Base-by-base conservation (phyloP, 2,797 vertebrate genomes). In the Poecilia gillii region DNA sequence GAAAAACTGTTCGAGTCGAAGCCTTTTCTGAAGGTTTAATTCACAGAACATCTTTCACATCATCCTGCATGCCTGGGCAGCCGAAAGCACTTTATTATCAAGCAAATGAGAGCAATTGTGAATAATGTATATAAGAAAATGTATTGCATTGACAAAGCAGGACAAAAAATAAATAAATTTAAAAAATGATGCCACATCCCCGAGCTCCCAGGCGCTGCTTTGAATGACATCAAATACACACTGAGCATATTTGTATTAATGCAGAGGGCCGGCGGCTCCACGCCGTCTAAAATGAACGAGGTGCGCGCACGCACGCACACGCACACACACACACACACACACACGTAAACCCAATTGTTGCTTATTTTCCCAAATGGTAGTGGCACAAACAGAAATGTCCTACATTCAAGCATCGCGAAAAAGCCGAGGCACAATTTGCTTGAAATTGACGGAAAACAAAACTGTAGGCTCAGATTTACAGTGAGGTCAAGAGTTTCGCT, bases 191-290 rank as follows among this genome's bases (percentile, higher is more conserved):
- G 76, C 79, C 74, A 84, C 76, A 80, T 76, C 59, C 49, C 62
- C 28, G 51, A 75, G 85, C 79, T 91, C 79, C 20, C 85, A 88
- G 89, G 87, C 88, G 85, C 64, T 84, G 84, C 89, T 92, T 89
- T 91, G 87, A 94, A 93, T 85, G 87, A 87, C 89, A 91, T 90
- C 84, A 92, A 89, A 90, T 91, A 88, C n/a, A 51, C 59, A 89
- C 83, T 41, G 87, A 88, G 86, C 78, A 85, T 78, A 81, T 91
- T 94, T 70, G 70, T 84, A 90, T 91, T 91, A 88, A 89, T 87
- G 83, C 73, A 59, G 64, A 78, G 75, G 78, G 87, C 80, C 78
- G 49, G 74, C 77, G 78, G 87, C 77, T 59, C 73, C 74, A 64
- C 59, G 74, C 79, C 71, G 75, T 75, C 89, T 47, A 57, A 85